Conservation (phyloP, 2,113 vertebrate genomes). For the Vireo altiloquus region DNA sequence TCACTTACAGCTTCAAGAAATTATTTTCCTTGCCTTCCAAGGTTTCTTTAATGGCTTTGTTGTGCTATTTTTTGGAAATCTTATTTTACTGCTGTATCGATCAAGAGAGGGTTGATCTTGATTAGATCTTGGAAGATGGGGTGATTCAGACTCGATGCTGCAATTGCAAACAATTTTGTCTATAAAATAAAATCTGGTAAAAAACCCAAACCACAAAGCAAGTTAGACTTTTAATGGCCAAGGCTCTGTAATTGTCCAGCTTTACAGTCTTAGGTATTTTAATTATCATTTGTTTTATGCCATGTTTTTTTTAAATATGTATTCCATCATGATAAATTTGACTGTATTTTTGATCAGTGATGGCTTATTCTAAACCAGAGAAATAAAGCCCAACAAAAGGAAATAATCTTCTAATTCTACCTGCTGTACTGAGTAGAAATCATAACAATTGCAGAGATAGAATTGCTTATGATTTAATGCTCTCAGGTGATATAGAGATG, state of each 20-base stretch:
- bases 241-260: neutral
- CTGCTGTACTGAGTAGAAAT: neutral
- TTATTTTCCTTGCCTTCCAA: neutral
- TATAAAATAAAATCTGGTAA: neutral
- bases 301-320: neutral
- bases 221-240: neutral
- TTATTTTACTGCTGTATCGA: slow-evolving; percentile 13
- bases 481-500: neutral
- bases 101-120: neutral
- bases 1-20: slow-evolving; percentile 24
- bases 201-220: neutral
- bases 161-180: neutral
- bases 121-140: neutral
- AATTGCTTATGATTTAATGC: neutral
- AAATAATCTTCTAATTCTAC: neutral
- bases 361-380: neutral
- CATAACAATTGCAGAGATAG: neutral
- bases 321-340: neutral
- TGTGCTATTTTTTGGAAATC: neutral
- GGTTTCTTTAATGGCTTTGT: slow-evolving; percentile 27
- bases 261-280: neutral
- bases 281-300: neutral
- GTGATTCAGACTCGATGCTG: neutral
- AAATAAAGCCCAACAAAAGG: neutral
- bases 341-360: neutral